Evolutionary conservation across 2,888 invertebrate genomes (phyloP).

Genomic region (Eilema depressum): DNA sequence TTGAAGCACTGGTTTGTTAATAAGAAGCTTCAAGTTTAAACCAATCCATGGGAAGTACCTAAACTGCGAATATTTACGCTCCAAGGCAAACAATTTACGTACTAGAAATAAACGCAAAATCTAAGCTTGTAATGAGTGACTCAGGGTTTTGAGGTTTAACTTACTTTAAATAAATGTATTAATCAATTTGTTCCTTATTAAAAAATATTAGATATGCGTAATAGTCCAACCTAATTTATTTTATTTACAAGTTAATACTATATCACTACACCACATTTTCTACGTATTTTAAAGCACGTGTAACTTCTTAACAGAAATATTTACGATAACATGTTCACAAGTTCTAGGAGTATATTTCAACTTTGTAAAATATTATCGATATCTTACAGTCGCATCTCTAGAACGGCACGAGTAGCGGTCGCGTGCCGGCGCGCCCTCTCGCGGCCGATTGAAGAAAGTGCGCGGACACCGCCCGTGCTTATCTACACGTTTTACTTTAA

Average conservation of each 20-base stretch:
- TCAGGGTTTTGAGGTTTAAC: too few species aligned
- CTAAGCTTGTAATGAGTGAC: too few species aligned
- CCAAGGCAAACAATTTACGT: too few species aligned
- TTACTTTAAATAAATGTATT: too few species aligned
- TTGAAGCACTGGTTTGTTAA: background rate
- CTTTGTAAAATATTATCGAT: constrained; percentile 27
- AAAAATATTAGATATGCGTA: background rate
- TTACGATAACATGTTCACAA: constrained; percentile 3
- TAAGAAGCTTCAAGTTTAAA: too few species aligned
- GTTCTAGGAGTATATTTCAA: background rate
- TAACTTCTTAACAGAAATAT: background rate
- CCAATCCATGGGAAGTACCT: too few species aligned
- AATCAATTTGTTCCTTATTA: background rate
- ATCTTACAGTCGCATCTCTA: constrained; percentile 48
- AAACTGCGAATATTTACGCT: too few species aligned
- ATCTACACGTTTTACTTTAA: constrained; percentile 62
- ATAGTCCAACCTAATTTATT: background rate
- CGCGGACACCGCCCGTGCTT: constrained; percentile 51
- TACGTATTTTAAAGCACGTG: background rate
- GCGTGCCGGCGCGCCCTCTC: constrained; percentile 80
- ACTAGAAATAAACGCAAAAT: too few species aligned
- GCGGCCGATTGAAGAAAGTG: constrained; percentile 70
- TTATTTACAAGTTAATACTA: background rate
- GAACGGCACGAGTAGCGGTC: constrained; percentile 76
- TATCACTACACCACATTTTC: background rate